Conservation (phyloP, 2,888 invertebrate species). For the Anorthoa munda region DNA sequence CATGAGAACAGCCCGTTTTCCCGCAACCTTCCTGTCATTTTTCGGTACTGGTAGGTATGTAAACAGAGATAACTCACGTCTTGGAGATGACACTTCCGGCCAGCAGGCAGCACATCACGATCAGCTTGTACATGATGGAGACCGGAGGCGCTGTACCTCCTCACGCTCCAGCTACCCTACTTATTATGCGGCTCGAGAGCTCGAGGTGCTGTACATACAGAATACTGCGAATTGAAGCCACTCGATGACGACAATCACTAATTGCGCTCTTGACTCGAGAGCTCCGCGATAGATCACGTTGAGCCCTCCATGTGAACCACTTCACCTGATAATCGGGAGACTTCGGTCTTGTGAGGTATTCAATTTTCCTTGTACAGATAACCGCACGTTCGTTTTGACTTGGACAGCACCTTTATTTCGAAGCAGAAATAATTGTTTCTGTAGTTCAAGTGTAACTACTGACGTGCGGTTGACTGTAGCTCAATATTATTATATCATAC, state of each 20-base stretch:
- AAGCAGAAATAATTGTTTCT: neutral
- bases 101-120: slow-evolving; percentile 33
- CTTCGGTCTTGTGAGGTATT: slow-evolving; percentile 30
- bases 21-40: too few species aligned
- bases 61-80: slow-evolving; percentile 33
- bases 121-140: slow-evolving; percentile 25
- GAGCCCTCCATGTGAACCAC: slow-evolving; percentile 39
- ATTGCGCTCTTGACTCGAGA: slow-evolving; percentile 25
- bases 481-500: too few species aligned
- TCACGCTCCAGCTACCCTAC: slow-evolving; percentile 1
- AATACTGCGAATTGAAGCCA: slow-evolving; percentile 16
- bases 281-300: slow-evolving; percentile 33
- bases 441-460: neutral
- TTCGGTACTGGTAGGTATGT: neutral
- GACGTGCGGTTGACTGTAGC: too few species aligned
- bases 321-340: slow-evolving; percentile 5
- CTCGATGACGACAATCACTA: slow-evolving; percentile 33
- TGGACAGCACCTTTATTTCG: neutral
- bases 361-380: slow-evolving; percentile 27
- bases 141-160: slow-evolving; percentile 13
- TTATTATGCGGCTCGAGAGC: slow-evolving; percentile 32
- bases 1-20: too few species aligned
- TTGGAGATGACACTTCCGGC: slow-evolving; percentile 16
- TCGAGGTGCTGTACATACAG: neutral
- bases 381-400: neutral